Evolutionary conservation across 2,888 invertebrate species (phyloP).

Genomic region (Gryllus longicercus): DNA sequence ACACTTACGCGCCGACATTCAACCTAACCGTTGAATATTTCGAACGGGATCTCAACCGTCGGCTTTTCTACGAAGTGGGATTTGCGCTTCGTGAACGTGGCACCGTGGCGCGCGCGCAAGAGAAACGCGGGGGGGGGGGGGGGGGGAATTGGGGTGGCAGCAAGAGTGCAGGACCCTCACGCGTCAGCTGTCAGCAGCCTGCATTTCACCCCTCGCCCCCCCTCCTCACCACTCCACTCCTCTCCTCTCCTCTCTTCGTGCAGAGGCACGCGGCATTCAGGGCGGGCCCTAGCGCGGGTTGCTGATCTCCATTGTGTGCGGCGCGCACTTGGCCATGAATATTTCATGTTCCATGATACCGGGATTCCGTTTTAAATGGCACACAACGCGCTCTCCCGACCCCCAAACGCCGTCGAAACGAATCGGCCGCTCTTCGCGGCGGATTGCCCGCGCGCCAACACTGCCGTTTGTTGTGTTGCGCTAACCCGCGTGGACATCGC

Average conservation of each 20-base stretch:
- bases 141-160: neutral
- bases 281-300: too few relatives aligned
- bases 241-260: too few relatives aligned
- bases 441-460: too few relatives aligned
- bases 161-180: neutral
- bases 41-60: too few relatives aligned
- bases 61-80: too few relatives aligned
- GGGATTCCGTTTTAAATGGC: neutral
- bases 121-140: neutral
- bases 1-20: too few relatives aligned
- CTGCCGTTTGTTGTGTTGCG: too few relatives aligned
- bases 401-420: neutral
- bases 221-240: neutral
- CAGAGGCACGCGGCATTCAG: too few relatives aligned
- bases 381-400: neutral
- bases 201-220: neutral
- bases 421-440: too few relatives aligned
- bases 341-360: slow-evolving; percentile 17
- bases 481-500: too few relatives aligned
- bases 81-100: neutral
- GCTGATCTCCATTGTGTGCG: too few relatives aligned
- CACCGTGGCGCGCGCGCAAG: neutral
- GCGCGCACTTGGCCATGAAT: neutral
- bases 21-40: too few relatives aligned
- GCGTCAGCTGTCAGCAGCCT: neutral